Percentiles rank a stretch among this genome's conserved stretches.
These are phyloP conservation scores for Ceyx melanurus DNA, from an alignment of 2,113 vertebrate genomes.

Conservation along the genomic window DNA sequence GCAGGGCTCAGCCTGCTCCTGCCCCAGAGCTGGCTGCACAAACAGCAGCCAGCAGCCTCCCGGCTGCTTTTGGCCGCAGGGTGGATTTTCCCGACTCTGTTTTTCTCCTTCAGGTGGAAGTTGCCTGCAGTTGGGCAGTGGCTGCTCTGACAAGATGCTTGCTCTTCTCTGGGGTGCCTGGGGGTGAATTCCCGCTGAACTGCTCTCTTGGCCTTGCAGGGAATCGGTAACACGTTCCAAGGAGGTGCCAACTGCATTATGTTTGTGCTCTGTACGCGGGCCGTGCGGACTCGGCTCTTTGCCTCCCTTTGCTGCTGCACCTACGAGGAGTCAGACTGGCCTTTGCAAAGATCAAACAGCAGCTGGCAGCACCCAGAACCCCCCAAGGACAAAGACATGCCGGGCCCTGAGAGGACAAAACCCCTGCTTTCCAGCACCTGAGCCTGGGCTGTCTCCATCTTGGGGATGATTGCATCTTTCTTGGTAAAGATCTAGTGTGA, in stretches of 20 bases:
- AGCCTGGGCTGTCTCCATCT: not conserved
- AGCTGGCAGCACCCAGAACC: not conserved
- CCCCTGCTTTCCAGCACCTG: constrained; percentile 39
- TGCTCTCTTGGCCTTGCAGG: constrained; percentile 71
- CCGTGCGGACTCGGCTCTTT: constrained; percentile 78
- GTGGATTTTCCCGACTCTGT: fast-evolving
- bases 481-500: not conserved
- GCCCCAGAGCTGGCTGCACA: fast-evolving
- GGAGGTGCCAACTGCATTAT: constrained; percentile 95
- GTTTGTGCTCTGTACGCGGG: constrained; percentile 87
- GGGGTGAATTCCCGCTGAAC: not conserved
- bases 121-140: fast-evolving
- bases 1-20: not conserved
- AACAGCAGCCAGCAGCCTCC: fast-evolving
- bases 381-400: not conserved
- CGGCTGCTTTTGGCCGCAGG: fast-evolving
- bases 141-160: fast-evolving
- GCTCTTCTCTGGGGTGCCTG: not conserved
- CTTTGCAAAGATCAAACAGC: not conserved
- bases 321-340: not conserved
- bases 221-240: constrained; percentile 94
- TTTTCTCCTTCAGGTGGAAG: fast-evolving
- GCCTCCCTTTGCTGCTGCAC: constrained; percentile 67
- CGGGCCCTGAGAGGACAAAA: not conserved
- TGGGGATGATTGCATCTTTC: not conserved